Conservation (phyloP, 2,888 invertebrate species). For the Laothoe populi region DNA sequence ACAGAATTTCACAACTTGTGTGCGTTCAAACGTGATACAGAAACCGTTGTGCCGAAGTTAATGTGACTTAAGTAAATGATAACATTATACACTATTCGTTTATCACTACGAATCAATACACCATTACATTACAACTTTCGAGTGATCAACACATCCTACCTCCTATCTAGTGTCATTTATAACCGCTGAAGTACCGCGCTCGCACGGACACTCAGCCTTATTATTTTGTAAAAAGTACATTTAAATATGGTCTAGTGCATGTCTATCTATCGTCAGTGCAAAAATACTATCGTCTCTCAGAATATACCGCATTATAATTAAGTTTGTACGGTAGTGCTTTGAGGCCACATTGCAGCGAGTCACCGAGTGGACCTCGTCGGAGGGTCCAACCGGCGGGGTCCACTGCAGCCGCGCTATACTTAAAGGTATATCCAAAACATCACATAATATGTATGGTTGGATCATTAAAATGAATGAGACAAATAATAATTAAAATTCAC, state of each 20-base stretch:
- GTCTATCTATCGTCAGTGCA: slow-evolving; percentile 71
- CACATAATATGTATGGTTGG: slow-evolving; percentile 24
- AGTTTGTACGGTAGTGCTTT: slow-evolving; percentile 70
- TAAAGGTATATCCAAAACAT: slow-evolving; percentile 6
- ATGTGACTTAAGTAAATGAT: slow-evolving; percentile 5
- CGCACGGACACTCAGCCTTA: background rate
- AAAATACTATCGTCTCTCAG: slow-evolving; percentile 76
- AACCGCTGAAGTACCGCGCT: background rate
- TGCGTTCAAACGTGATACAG: slow-evolving; percentile 10
- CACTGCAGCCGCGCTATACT: background rate
- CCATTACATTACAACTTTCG: background rate
- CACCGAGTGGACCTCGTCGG: background rate
- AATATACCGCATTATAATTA: slow-evolving; percentile 67
- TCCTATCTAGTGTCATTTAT: slow-evolving; percentile 19
- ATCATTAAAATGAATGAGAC: background rate
- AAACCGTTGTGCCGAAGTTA: slow-evolving; percentile 10
- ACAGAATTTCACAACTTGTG: background rate
- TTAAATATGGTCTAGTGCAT: slow-evolving; percentile 48
- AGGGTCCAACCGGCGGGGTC: background rate
- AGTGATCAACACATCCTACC: slow-evolving; percentile 14
- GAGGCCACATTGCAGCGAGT: slow-evolving; percentile 54
- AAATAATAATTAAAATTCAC: slow-evolving; percentile 9
- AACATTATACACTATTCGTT: slow-evolving; percentile 1
- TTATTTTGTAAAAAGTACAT: slow-evolving; percentile 10
- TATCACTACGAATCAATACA: background rate